Evolutionary conservation across 2,888 invertebrate genomes (phyloP), one percentile per base, ranked within the genome.

Genomic region (Polietes domitor): DNA sequence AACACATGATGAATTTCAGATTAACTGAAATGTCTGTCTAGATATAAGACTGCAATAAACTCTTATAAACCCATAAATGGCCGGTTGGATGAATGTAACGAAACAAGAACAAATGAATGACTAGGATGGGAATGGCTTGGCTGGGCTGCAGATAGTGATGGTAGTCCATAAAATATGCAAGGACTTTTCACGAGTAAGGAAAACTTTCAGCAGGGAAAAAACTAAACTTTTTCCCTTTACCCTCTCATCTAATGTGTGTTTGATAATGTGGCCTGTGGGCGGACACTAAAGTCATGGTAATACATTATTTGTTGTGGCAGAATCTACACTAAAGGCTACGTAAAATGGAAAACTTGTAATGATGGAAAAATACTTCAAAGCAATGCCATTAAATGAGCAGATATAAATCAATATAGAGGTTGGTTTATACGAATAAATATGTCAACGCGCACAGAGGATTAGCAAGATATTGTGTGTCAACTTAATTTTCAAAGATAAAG

Each of bases 1-100:
- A 53, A 53, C 21, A 53, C 53, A 53, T 53, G 53, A 53, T 53
- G 53, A 53, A 53, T 53, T 53, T 53, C 53, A 53, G 53, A 53
- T 53, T 53, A 53, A 53, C 21, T 17, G 21, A 21, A 53, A 53
- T 50, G 50, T 50, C 50, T 17, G 19, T 15, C 47, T 12, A 47
- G 2, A n/a, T n/a, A n/a, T 43, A 21, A 21, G 53, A 53, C 19
- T 53, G 7, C 53, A 50, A 53, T 10, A 21, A 21, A 53, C 21
- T 21, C 53, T 19, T 17, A n/a, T 50, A 50, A 50, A 50, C 21
- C 53, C 19, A 17, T 21, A 53, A 53, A 53, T 17, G 2, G 21
- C 17, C 53, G 21, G 53, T n/a, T 53, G 53, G 21, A 21, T 50
- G 50, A 50, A 50, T 17, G 43, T n/a, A n/a, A n/a, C n/a, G n/a